phyloP scores from a whole-genome alignment of 2,113 vertebrate genomes.

The Lagenorhynchus albirostris region DNA sequence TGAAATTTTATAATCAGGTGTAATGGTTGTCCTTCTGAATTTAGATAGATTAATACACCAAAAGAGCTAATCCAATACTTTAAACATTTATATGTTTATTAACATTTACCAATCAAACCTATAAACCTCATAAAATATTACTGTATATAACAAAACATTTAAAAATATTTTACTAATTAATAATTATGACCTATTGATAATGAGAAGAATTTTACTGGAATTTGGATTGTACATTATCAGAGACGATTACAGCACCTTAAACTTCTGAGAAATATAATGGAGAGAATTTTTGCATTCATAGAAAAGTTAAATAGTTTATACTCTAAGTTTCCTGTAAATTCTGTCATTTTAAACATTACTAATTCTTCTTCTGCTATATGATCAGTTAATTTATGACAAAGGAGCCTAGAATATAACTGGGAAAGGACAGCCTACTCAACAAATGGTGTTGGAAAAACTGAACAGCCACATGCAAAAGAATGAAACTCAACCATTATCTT shows the following conservation, averaged over 20 bases:
- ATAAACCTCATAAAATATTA: neutral
- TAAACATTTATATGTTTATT: constrained; percentile 61
- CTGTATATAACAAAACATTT: neutral
- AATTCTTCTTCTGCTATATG: neutral
- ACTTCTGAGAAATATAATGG: neutral
- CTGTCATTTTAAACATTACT: neutral
- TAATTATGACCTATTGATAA: neutral
- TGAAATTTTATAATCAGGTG: no score
- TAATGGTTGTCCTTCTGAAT: no score
- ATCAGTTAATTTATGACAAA: neutral
- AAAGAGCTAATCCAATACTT: neutral
- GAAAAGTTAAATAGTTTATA: neutral
- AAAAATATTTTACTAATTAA: neutral
- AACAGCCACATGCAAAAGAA: neutral
- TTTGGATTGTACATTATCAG: neutral
- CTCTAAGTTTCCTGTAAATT: neutral
- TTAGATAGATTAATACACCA: no score
- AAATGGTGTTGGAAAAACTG: neutral
- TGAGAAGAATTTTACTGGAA: neutral
- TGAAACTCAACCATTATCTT: neutral
- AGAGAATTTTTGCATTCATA: neutral
- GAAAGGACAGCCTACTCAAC: neutral
- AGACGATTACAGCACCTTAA: neutral
- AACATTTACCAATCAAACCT: constrained; percentile 30
- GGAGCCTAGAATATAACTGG: neutral